Evolutionary conservation across 2,113 vertebrate genomes (phyloP).

Genomic region (Platichthys stellatus): DNA sequence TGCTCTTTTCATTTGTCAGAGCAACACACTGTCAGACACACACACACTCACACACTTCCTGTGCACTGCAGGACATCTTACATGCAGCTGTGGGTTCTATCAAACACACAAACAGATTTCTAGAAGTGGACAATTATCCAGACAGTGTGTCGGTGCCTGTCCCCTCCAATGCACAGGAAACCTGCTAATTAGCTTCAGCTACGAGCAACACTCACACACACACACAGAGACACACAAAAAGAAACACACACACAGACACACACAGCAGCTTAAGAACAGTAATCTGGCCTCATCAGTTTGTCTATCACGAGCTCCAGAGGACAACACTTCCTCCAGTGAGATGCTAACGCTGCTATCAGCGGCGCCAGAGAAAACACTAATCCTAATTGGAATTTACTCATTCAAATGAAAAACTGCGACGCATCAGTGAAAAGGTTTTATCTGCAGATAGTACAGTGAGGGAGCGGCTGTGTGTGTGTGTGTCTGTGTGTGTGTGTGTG

Average conservation of each 20-base stretch:
- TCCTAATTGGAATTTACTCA: slow-evolving; percentile 73
- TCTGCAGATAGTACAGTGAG: slow-evolving; percentile 49
- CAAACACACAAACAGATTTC: neutral
- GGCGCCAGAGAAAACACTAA: slow-evolving; percentile 53
- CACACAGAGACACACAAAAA: neutral
- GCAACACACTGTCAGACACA: too few relatives aligned
- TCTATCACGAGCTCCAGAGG: slow-evolving; percentile 39
- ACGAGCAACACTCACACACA: neutral
- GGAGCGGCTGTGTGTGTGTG: slow-evolving; percentile 15
- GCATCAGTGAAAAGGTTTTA: slow-evolving; percentile 40
- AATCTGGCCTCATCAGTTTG: slow-evolving; percentile 58
- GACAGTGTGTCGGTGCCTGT: slow-evolving; percentile 10
- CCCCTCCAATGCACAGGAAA: slow-evolving; percentile 16
- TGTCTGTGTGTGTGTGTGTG: slow-evolving; percentile 2
- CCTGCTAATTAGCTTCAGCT: slow-evolving; percentile 48
- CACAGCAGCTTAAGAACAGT: slow-evolving; percentile 5
- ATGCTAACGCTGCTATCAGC: slow-evolving; percentile 42
- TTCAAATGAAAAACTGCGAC: slow-evolving; percentile 38
- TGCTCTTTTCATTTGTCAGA: neutral
- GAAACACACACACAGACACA: neutral
- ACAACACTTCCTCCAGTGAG: slow-evolving; percentile 11
- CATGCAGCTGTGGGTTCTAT: slow-evolving; percentile 8
- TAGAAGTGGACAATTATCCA: slow-evolving; percentile 47
- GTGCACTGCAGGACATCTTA: too few relatives aligned
- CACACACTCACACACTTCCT: too few relatives aligned